Evolutionary conservation across 1,140 invertebrate genomes (phyloP), one percentile per base, ranked within the genome.

Genomic region (Psix sp.): DNA sequence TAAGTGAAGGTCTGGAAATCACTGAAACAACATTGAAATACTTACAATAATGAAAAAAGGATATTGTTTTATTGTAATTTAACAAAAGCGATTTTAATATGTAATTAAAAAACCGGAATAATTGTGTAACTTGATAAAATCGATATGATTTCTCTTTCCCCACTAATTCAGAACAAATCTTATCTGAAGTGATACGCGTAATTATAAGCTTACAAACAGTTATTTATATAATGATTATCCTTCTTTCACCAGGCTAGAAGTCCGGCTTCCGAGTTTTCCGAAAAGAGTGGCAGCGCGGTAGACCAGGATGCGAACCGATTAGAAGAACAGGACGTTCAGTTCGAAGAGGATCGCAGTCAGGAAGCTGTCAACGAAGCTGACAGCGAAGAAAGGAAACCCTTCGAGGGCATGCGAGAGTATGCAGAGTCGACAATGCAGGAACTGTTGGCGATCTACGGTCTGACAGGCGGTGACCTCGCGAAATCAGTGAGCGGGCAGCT

Each of bases 351-450:
- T 5, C 72, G 81, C 29, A 77, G 45, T 10, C 79, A 81, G 40
- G 79, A 82, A 16, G 75, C 51, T 24, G 68, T 74, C 5, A 73
- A 70, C 18, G 81, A 83, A 5, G 51, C 13, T 5, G 76, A 77
- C 26, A 54, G 67, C 49, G 83, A 84, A 33, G 84, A 84, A 49
- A 79, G 77, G 21, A 83, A 82, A 45, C 85, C 86, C 2, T 83
- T 83, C 42, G 83, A 85, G 35, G 84, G 84, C 17, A 88, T 91
- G 82, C 87, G 88, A 56, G 90, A 91, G 76, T 91, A 90, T 84
- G 89, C 89, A 24, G 90, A 91, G 73, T 89, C 86, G 38, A 90
- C 90, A 11, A 91, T 91, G 90, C 90, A 91, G 74, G 90, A 91
- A 81, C 82, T 92, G 4, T 77, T 91, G 18, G 89, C 89, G 43